Conservation (phyloP, 2,113 vertebrate species). For the Boleophthalmus pectinirostris region DNA sequence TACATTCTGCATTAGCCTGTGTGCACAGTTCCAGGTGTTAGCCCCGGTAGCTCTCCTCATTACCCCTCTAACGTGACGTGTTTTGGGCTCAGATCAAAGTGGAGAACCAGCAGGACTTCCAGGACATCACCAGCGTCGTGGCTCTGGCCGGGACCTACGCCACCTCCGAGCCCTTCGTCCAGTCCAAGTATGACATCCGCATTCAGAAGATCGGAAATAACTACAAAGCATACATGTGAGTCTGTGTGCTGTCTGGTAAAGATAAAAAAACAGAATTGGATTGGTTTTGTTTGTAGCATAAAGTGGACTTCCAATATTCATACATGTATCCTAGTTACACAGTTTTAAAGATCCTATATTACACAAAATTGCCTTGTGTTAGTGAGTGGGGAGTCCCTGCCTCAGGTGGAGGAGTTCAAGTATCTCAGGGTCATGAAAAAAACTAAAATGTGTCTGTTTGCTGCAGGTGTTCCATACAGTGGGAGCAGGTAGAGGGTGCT, state of each 20-base stretch:
- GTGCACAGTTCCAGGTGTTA: constrained; percentile 31
- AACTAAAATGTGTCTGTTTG: no score
- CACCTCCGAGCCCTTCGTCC: constrained; percentile 89
- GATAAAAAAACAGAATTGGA: neutral
- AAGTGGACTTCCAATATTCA: no score
- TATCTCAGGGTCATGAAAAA: no score
- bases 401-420: no score
- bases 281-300: no score
- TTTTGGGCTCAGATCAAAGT: constrained; percentile 87
- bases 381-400: no score
- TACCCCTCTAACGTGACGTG: constrained; percentile 35
- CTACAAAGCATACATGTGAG: constrained; percentile 99
- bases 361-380: no score
- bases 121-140: constrained; percentile 94
- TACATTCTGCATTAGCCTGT: constrained; percentile 42
- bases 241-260: constrained; percentile 1
- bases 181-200: constrained; percentile 96
- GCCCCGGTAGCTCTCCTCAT: constrained; percentile 44
- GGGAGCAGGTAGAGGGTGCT: no score
- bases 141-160: constrained; percentile 93
- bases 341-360: no score
- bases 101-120: constrained; percentile 92
- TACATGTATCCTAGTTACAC: no score
- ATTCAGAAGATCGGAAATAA: constrained; percentile 98
- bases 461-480: no score